These are phyloP conservation scores for Tachyglossus aculeatus DNA, from an alignment of 2,797 vertebrate species.

Conservation along the genomic window DNA sequence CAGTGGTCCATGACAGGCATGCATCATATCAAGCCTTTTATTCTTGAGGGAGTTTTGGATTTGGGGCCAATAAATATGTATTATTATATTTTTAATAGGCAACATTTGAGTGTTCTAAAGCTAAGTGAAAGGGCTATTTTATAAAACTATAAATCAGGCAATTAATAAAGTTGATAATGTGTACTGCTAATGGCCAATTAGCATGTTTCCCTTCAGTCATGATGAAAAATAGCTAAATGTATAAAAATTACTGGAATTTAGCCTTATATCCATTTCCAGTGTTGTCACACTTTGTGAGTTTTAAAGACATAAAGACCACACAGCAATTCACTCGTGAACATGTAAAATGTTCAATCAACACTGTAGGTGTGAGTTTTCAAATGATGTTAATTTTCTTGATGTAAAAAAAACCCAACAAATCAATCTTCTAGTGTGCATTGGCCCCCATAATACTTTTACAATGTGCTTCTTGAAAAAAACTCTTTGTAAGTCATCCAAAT, in stretches of 20 bases:
- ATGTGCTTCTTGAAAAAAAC: neutral
- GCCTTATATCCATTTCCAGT: neutral
- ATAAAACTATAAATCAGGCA: neutral
- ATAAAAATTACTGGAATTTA: constrained; percentile 20
- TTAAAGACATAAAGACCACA: too few relatives aligned
- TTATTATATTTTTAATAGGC: neutral
- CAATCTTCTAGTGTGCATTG: accelerated
- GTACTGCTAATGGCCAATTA: constrained; percentile 28
- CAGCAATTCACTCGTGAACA: neutral
- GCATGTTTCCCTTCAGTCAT: neutral
- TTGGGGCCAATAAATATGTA: neutral
- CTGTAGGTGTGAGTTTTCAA: neutral
- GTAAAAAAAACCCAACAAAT: neutral
- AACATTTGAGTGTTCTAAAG: neutral
- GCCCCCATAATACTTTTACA: accelerated
- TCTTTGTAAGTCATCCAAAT: neutral
- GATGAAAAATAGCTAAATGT: constrained; percentile 6
- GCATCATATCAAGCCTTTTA: neutral
- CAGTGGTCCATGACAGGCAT: neutral
- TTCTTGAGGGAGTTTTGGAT: neutral
- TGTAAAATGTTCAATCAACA: neutral
- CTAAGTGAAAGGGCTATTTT: neutral
- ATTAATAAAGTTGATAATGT: constrained; percentile 30
- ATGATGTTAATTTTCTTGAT: neutral
- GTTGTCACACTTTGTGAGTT: neutral